Conservation (phyloP, 2,113 vertebrate genomes). For the Pithys albifrons region DNA sequence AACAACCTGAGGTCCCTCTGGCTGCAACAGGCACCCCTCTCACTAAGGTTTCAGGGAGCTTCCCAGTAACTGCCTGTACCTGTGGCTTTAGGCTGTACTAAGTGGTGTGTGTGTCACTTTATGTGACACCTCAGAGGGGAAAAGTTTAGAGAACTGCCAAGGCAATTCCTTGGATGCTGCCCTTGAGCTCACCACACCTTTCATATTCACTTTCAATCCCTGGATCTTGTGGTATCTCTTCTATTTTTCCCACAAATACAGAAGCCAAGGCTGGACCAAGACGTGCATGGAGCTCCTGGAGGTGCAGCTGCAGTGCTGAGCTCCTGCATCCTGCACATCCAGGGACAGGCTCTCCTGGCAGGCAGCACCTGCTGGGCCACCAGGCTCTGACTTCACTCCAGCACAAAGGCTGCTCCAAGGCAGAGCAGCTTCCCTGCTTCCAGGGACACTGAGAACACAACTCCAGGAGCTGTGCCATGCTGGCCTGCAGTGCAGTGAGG, state of each 20-base stretch:
- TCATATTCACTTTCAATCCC: neutral
- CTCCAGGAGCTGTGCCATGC: neutral
- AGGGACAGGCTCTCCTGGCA: neutral
- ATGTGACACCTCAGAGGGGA: neutral
- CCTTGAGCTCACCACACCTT: neutral
- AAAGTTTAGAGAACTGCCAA: neutral
- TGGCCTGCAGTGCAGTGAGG: neutral
- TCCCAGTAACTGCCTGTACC: neutral
- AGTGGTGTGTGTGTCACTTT: neutral
- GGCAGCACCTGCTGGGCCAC: neutral
- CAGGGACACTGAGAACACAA: neutral
- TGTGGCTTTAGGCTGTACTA: neutral
- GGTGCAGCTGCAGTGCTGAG: neutral
- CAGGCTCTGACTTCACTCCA: neutral
- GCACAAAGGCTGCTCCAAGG: neutral
- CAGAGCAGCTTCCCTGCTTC: neutral
- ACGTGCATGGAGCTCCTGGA: rapidly evolving
- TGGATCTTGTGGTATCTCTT: neutral
- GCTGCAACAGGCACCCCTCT: neutral
- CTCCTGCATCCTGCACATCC: neutral
- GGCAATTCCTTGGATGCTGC: neutral
- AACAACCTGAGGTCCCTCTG: neutral
- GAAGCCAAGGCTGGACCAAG: neutral
- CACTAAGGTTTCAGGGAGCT: neutral
- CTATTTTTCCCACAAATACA: neutral